Base-by-base conservation (phyloP, 2,113 vertebrate genomes). In the Corythoichthys haematopterus region DNA sequence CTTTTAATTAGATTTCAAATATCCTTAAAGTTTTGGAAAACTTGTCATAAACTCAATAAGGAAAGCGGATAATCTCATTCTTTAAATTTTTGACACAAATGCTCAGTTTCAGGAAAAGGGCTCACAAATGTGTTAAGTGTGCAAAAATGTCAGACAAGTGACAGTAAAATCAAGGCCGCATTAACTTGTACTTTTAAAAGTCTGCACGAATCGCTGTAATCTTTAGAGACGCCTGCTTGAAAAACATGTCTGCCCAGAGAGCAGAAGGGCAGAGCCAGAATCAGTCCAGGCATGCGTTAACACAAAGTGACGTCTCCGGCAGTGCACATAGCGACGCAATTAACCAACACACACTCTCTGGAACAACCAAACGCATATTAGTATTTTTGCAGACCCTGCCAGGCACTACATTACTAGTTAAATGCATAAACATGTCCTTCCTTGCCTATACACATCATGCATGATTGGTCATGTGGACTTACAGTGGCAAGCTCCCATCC, bases 251-350 rank as follows among this genome's bases (percentile, higher is more conserved):
- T 85, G 80, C 65, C 65, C 75, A 83, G 82, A 75, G 70, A 74
- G 81, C 66, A 84, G 74, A 81, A 80, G 59, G 86, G 80, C 78
- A 70, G 79, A 79, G 71, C 75, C 83, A 80, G 87, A 88, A 91
- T 90, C 88, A 88, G 89, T 71, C 87, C 88, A 88, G 89, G 85
- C 88, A 90, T 87, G 90, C 87, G 81, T 91, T 88, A 90, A 88
- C 87, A 88, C 85, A 90, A 87, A 88, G 86, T 84, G 77, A 84
- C 81, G 81, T 87, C 82, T 84, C 77, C 62, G 61, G 66, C 77
- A 62, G 70, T 73, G 85, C 75, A 52, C 73, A 75, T 69, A 40
- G 81, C 77, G 74, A 80, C 75, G 82, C 72, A 68, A n/a, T 64
- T 68, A 63, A 58, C 60, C 66, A 73, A 79, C 72, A 71, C 68